Base-by-base conservation (phyloP, 2,113 vertebrate genomes). In the Murina feae region DNA sequence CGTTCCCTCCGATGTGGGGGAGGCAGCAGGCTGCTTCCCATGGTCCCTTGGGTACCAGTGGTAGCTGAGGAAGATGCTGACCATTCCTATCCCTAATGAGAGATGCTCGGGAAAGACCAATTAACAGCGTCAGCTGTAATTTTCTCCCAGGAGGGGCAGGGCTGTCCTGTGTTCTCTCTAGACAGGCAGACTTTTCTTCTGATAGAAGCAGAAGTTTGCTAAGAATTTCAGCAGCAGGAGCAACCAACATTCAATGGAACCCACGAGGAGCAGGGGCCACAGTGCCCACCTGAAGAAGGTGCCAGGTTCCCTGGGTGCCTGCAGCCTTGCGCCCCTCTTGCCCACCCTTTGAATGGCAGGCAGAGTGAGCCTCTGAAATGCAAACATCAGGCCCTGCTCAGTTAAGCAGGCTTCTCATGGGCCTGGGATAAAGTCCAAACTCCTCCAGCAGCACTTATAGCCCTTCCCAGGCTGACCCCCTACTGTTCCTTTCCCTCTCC, bases 101-200 rank as follows among this genome's bases (percentile, higher is more conserved):
- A 5, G 75, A 53, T 60, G 23, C 84, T 91, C 4, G 0, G 80
- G 23, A 65, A 86, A 51, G 47, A 20, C 51, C 0, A 1, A 42
- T 66, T 17, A 53, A 9, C 32, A 69, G 25, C 47, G 39, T 17
- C 32, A 60, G 53, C 86, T 90, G 83, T 81, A 39, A 25, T 78
- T 76, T 47, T 76, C 44, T 85, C 91, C 68, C 60, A 23, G 78
- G 89, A 93, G 86, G n/a, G 28, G 11, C 65, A 71, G 35, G 18
- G 37, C 69, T 25, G 4, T 42, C 23, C 39, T 82, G 3, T 35
- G 86, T 35, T 60, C 21, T 60, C 32, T 86, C 28, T 55, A 55
- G 32, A 6, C 12, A 32, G 28, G 39, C 20, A 12, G 18, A 51
- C 25, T 91, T 87, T 75, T 35, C 9, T 89, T 75, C 83, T 88